These are phyloP conservation scores for Antechinus stuartii DNA, from an alignment of 2,113 vertebrate genomes.

Conservation along the genomic window DNA sequence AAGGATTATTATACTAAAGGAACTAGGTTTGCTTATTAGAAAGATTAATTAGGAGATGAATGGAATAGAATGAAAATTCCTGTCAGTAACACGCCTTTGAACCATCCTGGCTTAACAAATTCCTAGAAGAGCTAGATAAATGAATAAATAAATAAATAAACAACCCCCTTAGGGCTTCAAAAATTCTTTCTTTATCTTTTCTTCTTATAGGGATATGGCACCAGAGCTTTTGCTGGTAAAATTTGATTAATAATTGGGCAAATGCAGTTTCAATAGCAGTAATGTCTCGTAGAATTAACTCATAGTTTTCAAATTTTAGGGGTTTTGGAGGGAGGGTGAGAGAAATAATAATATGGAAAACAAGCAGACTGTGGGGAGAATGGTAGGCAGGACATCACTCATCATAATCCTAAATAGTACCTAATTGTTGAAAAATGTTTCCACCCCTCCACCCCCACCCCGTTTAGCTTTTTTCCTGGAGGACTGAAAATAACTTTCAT, in stretches of 20 bases:
- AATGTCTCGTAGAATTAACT: conserved; percentile 10
- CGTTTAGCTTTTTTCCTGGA: conserved; percentile 10
- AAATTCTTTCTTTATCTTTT: conserved; percentile 11
- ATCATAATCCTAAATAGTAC: background rate
- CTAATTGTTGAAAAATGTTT: conserved; percentile 13
- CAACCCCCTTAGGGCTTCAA: background rate
- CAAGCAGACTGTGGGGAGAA: conserved; percentile 4
- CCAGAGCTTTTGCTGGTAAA: conserved; percentile 17
- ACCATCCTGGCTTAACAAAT: background rate
- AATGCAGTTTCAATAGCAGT: conserved; percentile 38
- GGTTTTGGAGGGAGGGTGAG: background rate
- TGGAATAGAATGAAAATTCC: background rate
- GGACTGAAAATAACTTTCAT: background rate
- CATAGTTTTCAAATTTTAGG: conserved; percentile 36
- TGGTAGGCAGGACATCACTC: background rate
- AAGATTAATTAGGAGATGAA: conserved; percentile 30
- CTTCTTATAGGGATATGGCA: background rate
- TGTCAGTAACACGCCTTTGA: background rate
- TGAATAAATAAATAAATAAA: background rate
- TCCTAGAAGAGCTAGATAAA: conserved; percentile 11
- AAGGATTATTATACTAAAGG: conserved; percentile 5
- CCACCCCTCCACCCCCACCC: background rate
- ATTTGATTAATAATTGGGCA: conserved; percentile 31
- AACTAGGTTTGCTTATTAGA: conserved; percentile 1
- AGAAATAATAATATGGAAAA: conserved; percentile 10